These are phyloP conservation scores for Sardinella longiceps DNA, from an alignment of 2,797 vertebrate genomes.

Conservation along the genomic window DNA sequence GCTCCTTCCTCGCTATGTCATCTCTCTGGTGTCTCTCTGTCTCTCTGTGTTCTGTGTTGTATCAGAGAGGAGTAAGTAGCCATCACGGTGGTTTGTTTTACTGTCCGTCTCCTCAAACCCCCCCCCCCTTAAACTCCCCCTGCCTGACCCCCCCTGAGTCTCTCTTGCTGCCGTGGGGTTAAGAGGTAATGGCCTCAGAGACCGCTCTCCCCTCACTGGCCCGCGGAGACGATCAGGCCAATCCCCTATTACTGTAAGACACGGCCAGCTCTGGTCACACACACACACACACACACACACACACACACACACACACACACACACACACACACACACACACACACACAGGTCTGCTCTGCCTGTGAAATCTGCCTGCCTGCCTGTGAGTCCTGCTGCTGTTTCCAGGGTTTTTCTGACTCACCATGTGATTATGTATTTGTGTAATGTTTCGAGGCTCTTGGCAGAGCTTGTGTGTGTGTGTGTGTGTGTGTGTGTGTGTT, in stretches of 20 bases:
- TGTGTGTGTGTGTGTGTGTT: background rate
- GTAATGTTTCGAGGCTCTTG: background rate
- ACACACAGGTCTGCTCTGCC: background rate
- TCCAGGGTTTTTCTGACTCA: slow-evolving; percentile 13
- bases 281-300: too few species aligned
- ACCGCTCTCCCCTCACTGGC: background rate
- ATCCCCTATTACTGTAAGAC: background rate
- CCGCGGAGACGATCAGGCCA: background rate
- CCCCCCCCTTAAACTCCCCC: background rate
- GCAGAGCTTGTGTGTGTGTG: background rate
- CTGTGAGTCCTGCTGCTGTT: background rate
- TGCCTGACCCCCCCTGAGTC: too few species aligned
- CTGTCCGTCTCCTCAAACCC: background rate
- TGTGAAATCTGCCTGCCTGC: too few species aligned
- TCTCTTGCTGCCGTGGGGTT: background rate
- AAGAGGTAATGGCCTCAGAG: background rate
- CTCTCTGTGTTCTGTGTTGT: background rate
- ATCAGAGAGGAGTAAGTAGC: background rate
- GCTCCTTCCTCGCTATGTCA: background rate
- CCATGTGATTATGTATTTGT: slow-evolving; percentile 4
- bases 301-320: too few species aligned
- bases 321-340: too few species aligned
- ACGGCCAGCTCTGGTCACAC: too few species aligned
- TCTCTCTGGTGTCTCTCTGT: background rate
- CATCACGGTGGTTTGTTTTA: background rate